Evolutionary conservation across 2,797 vertebrate species (phyloP), one percentile per base, ranked within the genome.

Genomic region (Pristis pectinata): DNA sequence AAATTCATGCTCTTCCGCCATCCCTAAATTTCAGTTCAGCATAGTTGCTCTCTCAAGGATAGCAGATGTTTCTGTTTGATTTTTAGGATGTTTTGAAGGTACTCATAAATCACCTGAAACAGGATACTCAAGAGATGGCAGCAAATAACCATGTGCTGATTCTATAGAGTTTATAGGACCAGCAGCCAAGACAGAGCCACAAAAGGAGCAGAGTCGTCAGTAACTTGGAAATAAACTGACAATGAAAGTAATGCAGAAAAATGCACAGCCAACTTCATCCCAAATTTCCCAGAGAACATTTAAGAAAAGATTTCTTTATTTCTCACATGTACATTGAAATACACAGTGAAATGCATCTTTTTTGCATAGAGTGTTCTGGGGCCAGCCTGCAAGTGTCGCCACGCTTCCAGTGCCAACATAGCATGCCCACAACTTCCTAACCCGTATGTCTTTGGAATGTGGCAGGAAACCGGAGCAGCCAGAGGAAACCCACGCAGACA

Each of bases 11-110:
- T 76, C 64, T 93, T 44, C 61, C 93, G 67, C 92, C 64, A 61
- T 67, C 87, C 87, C 59, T 22, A 76, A 94, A 76, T 94, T 94
- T 94, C 70, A 76, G 67, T 94, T 53, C 44, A 76, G 92, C 92
- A 94, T 10, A 94, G 92, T 53, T 94, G 70, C 72, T 44, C 70
- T 76, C 92, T 76, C 92, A 76, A 70, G 72, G 70, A 94, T 76
- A 94, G 92, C 92, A 94, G 92, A 94, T 94, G 92, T 94, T 94
- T 94, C 92, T 74, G 70, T 76, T 94, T 94, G 92, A 94, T 70
- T 74, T 49, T 70, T 94, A 56, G 70, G 37, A 92, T 92, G 89
- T 70, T 94, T 94, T 94, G 92, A 94, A 94, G 92, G 67, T 34
- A 53, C 44, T 94, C 92, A 94, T 94, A 94, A 94, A 94, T 94